These are phyloP conservation scores for Dreissena polymorpha DNA, from an alignment of 1,140 invertebrate species.

Conservation along the genomic window DNA sequence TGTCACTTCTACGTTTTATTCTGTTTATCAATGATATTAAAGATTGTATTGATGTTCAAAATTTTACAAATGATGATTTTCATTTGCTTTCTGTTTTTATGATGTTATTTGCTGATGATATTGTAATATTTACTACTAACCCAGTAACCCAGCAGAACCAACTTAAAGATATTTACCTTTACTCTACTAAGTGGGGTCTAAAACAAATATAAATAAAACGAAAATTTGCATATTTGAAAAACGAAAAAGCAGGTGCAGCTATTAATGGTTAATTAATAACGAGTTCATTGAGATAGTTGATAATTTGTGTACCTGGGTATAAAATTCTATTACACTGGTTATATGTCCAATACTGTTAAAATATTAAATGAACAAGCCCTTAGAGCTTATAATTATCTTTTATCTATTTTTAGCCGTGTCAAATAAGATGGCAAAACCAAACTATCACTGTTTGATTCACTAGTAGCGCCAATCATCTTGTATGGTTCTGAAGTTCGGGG, in stretches of 20 bases:
- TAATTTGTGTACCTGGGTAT: slow-evolving; percentile 8
- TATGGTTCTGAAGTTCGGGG: slow-evolving; percentile 32
- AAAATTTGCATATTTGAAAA: slow-evolving; percentile 23
- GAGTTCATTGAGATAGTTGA: slow-evolving; percentile 27
- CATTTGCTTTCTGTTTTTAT: slow-evolving; percentile 14
- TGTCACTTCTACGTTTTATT: slow-evolving; percentile 51
- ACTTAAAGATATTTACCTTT: slow-evolving; percentile 6
- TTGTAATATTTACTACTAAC: slow-evolving; percentile 41
- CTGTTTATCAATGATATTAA: slow-evolving; percentile 54
- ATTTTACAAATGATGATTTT: slow-evolving; percentile 7
- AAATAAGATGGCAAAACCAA: slow-evolving; percentile 29
- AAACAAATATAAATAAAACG: slow-evolving; percentile 25
- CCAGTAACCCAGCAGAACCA: slow-evolving; percentile 5
- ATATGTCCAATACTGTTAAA: slow-evolving; percentile 1
- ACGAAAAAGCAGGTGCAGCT: neutral
- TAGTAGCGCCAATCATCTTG: slow-evolving; percentile 23
- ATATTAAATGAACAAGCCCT: slow-evolving; percentile 20
- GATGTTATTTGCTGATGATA: slow-evolving; percentile 52
- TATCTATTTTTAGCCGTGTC: slow-evolving; percentile 14
- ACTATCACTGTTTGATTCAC: slow-evolving; percentile 13
- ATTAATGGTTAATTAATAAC: slow-evolving; percentile 16
- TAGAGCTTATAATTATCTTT: slow-evolving; percentile 3
- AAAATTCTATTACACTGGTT: slow-evolving; percentile 4
- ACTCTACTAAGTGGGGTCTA: slow-evolving; percentile 25
- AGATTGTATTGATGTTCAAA: slow-evolving; percentile 5